A percentile compares a stretch with the other conserved stretches of the same genome.
Evolutionary conservation across 1,140 invertebrate genomes (phyloP).

Genomic region (Drosophila ogumai): DNA sequence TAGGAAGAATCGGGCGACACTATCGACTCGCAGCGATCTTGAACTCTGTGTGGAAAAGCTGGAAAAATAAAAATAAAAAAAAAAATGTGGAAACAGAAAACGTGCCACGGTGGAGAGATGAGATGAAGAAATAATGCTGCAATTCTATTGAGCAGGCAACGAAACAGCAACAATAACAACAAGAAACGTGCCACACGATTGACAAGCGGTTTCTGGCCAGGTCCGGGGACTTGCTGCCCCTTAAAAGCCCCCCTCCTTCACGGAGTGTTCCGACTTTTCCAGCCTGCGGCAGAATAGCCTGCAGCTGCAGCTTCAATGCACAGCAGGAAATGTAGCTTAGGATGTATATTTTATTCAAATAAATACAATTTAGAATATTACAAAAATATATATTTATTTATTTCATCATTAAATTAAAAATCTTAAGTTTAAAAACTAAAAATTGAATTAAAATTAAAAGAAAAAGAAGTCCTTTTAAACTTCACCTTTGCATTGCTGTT

Average conservation of each 20-base stretch:
- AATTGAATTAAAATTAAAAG: too few species aligned
- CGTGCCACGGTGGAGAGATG: conserved; percentile 47
- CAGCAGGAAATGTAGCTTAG: neutral
- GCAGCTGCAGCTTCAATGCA: conserved; percentile 35
- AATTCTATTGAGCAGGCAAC: conserved; percentile 43
- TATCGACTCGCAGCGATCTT: conserved; percentile 72
- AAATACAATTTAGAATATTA: neutral
- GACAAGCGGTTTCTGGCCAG: conserved; percentile 66
- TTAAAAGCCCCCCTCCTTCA: neutral
- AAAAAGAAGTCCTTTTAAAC: too few species aligned
- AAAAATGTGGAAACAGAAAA: conserved; percentile 59
- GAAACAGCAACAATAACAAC: conserved; percentile 1
- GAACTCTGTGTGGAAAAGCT: conserved; percentile 52
- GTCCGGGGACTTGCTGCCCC: conserved; percentile 29
- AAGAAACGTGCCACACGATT: conserved; percentile 65
- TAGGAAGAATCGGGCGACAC: conserved; percentile 69
- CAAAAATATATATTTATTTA: neutral
- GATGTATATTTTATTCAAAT: neutral
- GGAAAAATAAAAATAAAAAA: conserved; percentile 35
- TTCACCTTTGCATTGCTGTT: too few species aligned
- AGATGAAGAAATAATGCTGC: conserved; percentile 58
- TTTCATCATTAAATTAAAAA: too few species aligned
- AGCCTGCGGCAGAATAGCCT: conserved; percentile 31
- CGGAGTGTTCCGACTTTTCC: conserved; percentile 20
- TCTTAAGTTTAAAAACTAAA: too few species aligned